phyloP scores from a whole-genome alignment of 2,888 invertebrate genomes.

The Laothoe populi region DNA sequence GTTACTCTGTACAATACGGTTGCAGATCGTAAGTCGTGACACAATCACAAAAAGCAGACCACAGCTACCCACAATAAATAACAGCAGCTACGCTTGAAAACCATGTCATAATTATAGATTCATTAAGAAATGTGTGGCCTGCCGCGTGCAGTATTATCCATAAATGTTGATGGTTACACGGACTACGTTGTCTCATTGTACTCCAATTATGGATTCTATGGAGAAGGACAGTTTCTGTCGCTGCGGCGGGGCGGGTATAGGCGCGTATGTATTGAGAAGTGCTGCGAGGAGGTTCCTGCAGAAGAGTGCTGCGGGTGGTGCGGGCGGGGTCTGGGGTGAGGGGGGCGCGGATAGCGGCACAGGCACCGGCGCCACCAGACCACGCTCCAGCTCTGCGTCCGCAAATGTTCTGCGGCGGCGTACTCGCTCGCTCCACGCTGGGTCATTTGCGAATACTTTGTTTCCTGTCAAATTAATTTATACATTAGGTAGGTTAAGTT shows the following conservation, averaged over 20 bases:
- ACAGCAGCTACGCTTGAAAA: no score
- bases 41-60: no score
- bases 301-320: slow-evolving; percentile 64
- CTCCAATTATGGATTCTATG: slow-evolving; percentile 89
- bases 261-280: slow-evolving; percentile 67
- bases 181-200: slow-evolving; percentile 59
- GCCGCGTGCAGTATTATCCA: no score
- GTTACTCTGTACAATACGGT: no score
- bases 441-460: slow-evolving; percentile 56
- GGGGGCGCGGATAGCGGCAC: slow-evolving; percentile 31
- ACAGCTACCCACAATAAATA: no score
- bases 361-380: slow-evolving; percentile 36
- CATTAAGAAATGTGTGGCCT: no score
- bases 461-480: slow-evolving; percentile 46
- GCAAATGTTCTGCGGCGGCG: slow-evolving; percentile 86
- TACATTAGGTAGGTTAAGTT: not conserved
- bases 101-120: no score
- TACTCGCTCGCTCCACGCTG: slow-evolving; percentile 82
- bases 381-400: slow-evolving; percentile 88
- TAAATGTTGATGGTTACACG: not conserved
- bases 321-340: slow-evolving; percentile 37
- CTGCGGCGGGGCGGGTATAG: slow-evolving; percentile 58
- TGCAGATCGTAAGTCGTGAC: no score
- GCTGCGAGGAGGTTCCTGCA: slow-evolving; percentile 81
- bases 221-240: slow-evolving; percentile 84